Evolutionary conservation across 2,797 vertebrate genomes (phyloP), one percentile per base, ranked within the genome.

Genomic region (Ptychadena robeensis): DNA sequence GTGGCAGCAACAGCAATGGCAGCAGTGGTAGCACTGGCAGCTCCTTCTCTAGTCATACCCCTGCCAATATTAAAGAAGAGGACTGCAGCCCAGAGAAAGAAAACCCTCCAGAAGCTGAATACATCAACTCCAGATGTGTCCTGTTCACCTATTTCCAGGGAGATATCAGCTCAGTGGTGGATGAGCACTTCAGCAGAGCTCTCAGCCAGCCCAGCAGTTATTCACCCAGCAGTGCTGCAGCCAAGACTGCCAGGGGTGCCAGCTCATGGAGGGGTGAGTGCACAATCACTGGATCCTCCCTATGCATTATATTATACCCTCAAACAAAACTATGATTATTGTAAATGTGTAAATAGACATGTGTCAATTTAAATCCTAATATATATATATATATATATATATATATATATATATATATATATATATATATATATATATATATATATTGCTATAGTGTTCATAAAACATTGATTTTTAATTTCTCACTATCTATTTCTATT

Each of bases 61-160:
- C 93, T 0, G 87, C 96, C 86, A 94, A 92, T 65, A 93, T 95
- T n/a, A 98, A 99, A 88, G 98, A 99, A 85, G 98, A 98, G 86
- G 97, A 95, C 82, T 92, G 93, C 86, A 93, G 92, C 80, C 92
- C 94, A 9, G 97, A 98, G 90, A 98, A 98, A 91, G 98, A 99
- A 89, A 94, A 94, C 79, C 95, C 96, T 0, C 96, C 96, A 0
- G 97, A 98, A 83, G 97, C 97, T 0, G 97, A 99, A 91, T 98
- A 99, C 91, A 94, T 99, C 93, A 97, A 87, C 91, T 96, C 97
- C 80, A 94, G 97, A 85, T 99, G 97, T 71, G 96, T 99, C 74
- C 94, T 99, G 81, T 98, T 99, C 93, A 98, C 96, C 32, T 99
- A 99, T 89, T 98, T 99, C 91, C 97, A 98, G 86, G 97, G 98